These are phyloP conservation scores for Acanthosepion lycidas DNA, from an alignment of 2,888 invertebrate species.

Conservation along the genomic window DNA sequence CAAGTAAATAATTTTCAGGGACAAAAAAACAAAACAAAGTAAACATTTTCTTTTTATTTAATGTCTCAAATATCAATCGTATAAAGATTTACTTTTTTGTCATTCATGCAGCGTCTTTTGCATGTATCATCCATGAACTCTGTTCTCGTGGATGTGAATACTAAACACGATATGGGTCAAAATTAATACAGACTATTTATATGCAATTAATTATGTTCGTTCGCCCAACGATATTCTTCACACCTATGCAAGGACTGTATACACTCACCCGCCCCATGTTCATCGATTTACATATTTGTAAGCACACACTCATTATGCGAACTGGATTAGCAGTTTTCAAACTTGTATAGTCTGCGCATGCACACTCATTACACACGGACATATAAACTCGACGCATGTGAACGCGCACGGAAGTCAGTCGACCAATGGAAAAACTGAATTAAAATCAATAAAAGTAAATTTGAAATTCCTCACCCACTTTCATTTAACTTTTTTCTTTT, in stretches of 20 bases:
- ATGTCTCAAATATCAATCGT: too few species aligned
- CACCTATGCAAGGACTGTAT: background rate
- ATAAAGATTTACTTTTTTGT: background rate
- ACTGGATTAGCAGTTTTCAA: background rate
- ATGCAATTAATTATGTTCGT: background rate
- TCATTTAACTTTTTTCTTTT: background rate
- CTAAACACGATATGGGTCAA: too few species aligned
- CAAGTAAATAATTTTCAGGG: too few species aligned
- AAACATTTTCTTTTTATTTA: too few species aligned
- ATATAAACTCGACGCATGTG: background rate
- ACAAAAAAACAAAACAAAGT: too few species aligned
- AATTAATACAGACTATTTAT: background rate
- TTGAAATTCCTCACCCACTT: background rate
- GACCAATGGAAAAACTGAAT: background rate
- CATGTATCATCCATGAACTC: too few species aligned
- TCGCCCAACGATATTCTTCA: background rate
- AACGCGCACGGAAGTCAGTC: background rate
- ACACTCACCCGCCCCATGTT: background rate
- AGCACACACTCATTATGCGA: background rate
- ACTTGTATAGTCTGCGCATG: background rate
- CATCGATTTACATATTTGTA: background rate
- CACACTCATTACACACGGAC: background rate
- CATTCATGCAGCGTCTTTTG: too few species aligned
- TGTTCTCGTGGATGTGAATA: too few species aligned
- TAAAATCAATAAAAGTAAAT: constrained; percentile 15